A percentile compares a stretch with the other conserved stretches of the same genome.
phyloP scores from a whole-genome alignment of 1,140 invertebrate species.

The Paralvinella palmiformis region DNA sequence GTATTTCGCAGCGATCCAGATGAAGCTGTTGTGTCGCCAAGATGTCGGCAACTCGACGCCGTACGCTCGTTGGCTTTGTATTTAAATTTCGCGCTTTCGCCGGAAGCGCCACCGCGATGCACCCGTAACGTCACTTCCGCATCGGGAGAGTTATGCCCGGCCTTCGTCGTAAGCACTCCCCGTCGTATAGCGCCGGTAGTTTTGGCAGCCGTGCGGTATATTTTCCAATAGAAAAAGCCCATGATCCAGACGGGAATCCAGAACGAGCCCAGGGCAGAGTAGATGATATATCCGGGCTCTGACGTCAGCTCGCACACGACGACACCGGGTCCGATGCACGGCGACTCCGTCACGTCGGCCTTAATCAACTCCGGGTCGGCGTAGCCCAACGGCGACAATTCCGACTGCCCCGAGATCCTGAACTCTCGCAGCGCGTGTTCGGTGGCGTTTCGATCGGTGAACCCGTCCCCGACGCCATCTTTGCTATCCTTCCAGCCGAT shows the following conservation, averaged over 20 bases:
- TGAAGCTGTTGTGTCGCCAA: too few species aligned
- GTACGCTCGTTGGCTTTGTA: too few species aligned
- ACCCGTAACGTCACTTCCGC: constrained; percentile 14
- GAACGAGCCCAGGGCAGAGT: constrained; percentile 85
- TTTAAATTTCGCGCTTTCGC: too few species aligned
- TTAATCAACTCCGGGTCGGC: background rate
- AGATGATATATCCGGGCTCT: constrained; percentile 90
- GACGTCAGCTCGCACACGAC: constrained; percentile 64
- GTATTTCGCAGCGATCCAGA: too few species aligned
- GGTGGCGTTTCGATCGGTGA: background rate
- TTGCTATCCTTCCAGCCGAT: constrained; percentile 81
- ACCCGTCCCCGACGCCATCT: background rate
- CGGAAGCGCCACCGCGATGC: constrained; percentile 17
- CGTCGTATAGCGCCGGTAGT: constrained; percentile 47
- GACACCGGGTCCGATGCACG: constrained; percentile 38
- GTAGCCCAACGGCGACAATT: constrained; percentile 32
- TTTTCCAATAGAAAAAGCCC: constrained; percentile 91
- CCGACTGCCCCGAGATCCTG: constrained; percentile 1
- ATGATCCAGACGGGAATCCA: constrained; percentile 93
- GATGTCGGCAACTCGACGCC: too few species aligned
- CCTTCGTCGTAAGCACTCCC: constrained; percentile 46
- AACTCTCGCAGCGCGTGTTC: background rate
- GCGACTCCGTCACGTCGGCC: background rate
- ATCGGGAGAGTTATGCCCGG: background rate
- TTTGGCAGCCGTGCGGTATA: constrained; percentile 88